Evolutionary conservation across 2,888 invertebrate species (phyloP), one percentile per base, ranked within the genome.

Genomic region (Petrolisthes manimaculis): DNA sequence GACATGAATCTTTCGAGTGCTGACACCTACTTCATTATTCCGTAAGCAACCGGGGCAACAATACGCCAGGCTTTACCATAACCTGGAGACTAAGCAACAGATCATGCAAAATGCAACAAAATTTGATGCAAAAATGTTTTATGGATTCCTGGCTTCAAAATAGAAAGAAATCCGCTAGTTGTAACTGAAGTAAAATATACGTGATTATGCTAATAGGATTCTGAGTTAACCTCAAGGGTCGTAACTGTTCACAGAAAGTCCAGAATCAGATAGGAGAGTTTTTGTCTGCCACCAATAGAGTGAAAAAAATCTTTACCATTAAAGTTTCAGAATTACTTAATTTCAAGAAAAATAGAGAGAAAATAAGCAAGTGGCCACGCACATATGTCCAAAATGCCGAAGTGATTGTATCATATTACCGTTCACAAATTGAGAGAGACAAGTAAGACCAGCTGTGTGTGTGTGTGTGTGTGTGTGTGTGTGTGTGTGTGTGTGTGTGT

Each of bases 371-470:
- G 71, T n/a, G 18, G 12, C 18, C 1, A 14, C 61, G 18, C 61
- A 61, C 61, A 18, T 37, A 37, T 81, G 81, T 6, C 67, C 18
- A 81, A 53, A 24, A 67, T 81, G 81, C 61, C 18, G 37, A 53
- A 37, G 81, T 81, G 81, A 81, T 81, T 81, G 81, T 18, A 67
- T 67, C 51, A 81, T 67, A 81, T 81, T 81, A 81, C 67, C 14
- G 67, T 5, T 67, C 21, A 81, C 67, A 67, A 51, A 67, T 24
- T 18, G 37, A 37, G 12, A 37, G 18, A 18, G 55, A 67, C 67
- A 81, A 24, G 51, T n/a, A 24, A 24, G 55, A 55, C 56, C 21
- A 1, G 4, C 24, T 54, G 37, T 37, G 37, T 37, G 37, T 37
- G 37, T 37, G 2, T 37, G 37, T 37, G 37, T 37, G 37, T 37